Base-by-base conservation (phyloP, 2,797 vertebrate genomes). In the Tapera naevia region DNA sequence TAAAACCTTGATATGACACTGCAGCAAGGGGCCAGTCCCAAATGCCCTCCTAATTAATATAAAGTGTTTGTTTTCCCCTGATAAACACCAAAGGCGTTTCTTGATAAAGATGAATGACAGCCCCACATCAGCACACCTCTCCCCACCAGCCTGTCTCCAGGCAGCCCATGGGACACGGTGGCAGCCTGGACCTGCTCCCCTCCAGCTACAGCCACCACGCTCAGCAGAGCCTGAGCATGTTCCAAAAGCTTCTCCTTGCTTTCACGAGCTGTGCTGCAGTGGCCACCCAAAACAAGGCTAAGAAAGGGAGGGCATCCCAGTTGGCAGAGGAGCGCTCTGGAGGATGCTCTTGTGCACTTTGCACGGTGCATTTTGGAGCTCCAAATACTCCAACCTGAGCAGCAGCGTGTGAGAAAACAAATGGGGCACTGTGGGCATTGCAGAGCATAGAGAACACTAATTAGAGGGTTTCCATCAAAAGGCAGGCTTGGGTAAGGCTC, bases 211-310 rank as follows among this genome's bases (percentile, higher is more conserved):
- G 27, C 62, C 32, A 24, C 33, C 58, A 3, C 1, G 19, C 48
- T 37, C 62, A 57, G 37, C 67, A 67, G 53, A 48, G 13, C 13
- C 57, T 25, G 37, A 22, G 30, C 1, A 0, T 0, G 1, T 11
- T 23, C 22, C 2, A 16, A 53, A 48, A 9, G 41, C 0, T 25
- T 18, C 35, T 74, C 35, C n/a, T 53, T 37, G 16, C 5, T 80
- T 65, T 57, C 24, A 9, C 0, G 0, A 5, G 5, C 3, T 2
- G 0, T 3, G 56, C 50, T 2, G 1, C 33, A 24, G 35, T 5
- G 25, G 46, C 45, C 72, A 32, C 72, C 35, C n/a, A 23, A 62
- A 23, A 4, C n/a, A 22, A 0, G 5, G 51, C 28, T 22, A 4
- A 8, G 17, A 37, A 35, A 53, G 48, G 48, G 17, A 83, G 46